Conservation (phyloP, 2,797 vertebrate genomes). For the Artibeus jamaicensis region DNA sequence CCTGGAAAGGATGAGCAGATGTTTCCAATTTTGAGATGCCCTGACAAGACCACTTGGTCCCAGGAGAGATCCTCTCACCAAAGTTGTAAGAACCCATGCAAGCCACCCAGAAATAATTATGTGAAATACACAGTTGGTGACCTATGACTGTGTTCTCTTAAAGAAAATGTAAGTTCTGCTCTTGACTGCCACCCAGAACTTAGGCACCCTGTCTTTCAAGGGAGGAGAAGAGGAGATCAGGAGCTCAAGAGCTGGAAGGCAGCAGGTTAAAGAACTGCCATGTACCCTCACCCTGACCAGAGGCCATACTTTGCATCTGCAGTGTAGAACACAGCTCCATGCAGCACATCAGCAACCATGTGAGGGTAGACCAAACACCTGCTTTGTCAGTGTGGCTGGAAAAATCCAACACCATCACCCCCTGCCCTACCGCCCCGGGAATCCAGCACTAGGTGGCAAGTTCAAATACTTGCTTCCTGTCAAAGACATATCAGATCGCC, state of each 20-base stretch:
- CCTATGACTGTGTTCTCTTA: background rate
- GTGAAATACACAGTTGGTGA: background rate
- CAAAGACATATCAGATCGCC: background rate
- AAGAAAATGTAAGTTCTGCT: background rate
- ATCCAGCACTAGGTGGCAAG: background rate
- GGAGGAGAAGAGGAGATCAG: no score
- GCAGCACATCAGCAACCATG: rapidly evolving
- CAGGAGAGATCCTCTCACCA: background rate
- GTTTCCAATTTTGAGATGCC: background rate
- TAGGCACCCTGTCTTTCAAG: background rate
- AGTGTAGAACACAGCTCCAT: background rate
- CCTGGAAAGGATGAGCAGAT: background rate
- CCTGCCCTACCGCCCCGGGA: background rate
- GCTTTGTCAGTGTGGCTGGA: conserved; percentile 40
- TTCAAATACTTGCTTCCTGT: conserved; percentile 30
- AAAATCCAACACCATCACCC: conserved; percentile 25
- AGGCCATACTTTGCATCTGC: background rate
- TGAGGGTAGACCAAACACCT: background rate
- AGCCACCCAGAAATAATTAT: background rate
- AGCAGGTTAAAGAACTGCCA: background rate
- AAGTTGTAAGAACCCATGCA: background rate
- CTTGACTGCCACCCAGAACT: background rate
- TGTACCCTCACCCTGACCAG: background rate
- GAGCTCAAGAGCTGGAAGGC: background rate
- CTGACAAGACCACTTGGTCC: background rate